Base-by-base conservation (phyloP, 2,797 vertebrate genomes). In the Numenius phaeopus region DNA sequence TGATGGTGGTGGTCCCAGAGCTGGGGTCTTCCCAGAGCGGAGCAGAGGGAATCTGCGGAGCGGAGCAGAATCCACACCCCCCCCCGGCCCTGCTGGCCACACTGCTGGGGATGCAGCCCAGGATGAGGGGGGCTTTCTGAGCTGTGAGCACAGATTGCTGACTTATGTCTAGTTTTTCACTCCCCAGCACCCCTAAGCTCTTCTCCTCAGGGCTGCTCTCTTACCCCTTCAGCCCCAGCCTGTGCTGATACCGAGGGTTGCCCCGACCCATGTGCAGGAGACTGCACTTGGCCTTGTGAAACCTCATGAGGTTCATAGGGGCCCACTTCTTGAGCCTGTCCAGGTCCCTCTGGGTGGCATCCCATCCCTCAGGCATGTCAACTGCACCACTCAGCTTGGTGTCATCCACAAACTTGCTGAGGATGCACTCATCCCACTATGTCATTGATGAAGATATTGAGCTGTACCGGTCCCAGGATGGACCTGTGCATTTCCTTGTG, bases 131-230 rank as follows among this genome's bases (percentile, higher is more conserved):
- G 42, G 13, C 50, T 34, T 30, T 55, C 37, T 47, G 42, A 27
- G 24, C 50, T 72, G 30, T 1, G 0, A 46, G 26, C 2, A 1
- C 26, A 15, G 5, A 1, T 5, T 47, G 30, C 26, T 2, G 2
- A 37, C 26, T 64, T 30, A 11, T 17, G 20, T 47, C 42, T 23
- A 46, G 34, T 13, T 80, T 42, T 71, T 87, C 11, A 32, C 14
- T 26, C 59, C 40, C 44, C 22, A 57, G 40, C 14, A 39, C 11
- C n/a, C 24, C 14, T 5, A 57, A 29, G 29, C 29, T 42, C 49
- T 40, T 40, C 39, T 77, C 18, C 2, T 7, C 14, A 46, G 32
- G 39, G 27, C 37, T 61, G 27, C n/a, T 86, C n/a, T 44, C 21
- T 9, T 54, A n/a, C 15, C 57, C 29, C 19, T 70, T 85, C 26